phyloP scores from a whole-genome alignment of 2,797 vertebrate species.

The Syngnathus rostellatus region DNA sequence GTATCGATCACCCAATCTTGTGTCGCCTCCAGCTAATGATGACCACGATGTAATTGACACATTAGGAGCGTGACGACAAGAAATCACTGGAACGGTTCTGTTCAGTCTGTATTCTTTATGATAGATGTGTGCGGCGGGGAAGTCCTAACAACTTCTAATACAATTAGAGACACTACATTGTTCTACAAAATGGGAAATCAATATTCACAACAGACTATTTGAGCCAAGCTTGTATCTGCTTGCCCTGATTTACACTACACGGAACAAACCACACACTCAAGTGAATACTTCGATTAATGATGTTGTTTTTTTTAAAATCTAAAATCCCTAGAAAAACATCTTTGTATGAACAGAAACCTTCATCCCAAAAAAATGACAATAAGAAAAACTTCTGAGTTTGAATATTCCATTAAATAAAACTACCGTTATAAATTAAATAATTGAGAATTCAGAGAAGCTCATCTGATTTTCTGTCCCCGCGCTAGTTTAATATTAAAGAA shows the following conservation, averaged over 20 bases:
- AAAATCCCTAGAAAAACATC: neutral
- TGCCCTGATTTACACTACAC: neutral
- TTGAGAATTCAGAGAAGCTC: neutral
- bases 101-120: neutral
- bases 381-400: neutral
- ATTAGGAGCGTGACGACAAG: constrained; percentile 24
- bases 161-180: constrained; percentile 25
- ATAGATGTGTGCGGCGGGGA: neutral
- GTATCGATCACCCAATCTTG: constrained; percentile 38
- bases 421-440: neutral
- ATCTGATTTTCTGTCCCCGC: neutral
- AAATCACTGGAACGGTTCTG: constrained; percentile 32
- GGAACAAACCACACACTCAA: neutral
- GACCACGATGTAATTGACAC: constrained; percentile 35
- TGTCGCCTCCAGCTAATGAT: constrained; percentile 28
- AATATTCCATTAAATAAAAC: neutral
- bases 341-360: neutral
- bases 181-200: constrained; percentile 41
- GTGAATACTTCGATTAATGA: neutral
- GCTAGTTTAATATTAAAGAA: neutral
- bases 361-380: neutral
- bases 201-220: constrained; percentile 31
- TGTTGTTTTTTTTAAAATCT: too few relatives aligned
- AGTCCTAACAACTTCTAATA: constrained; percentile 17
- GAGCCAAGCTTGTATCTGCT: constrained; percentile 10